Conservation (phyloP, 2,888 invertebrate species). For the Creontiades dilutus region DNA sequence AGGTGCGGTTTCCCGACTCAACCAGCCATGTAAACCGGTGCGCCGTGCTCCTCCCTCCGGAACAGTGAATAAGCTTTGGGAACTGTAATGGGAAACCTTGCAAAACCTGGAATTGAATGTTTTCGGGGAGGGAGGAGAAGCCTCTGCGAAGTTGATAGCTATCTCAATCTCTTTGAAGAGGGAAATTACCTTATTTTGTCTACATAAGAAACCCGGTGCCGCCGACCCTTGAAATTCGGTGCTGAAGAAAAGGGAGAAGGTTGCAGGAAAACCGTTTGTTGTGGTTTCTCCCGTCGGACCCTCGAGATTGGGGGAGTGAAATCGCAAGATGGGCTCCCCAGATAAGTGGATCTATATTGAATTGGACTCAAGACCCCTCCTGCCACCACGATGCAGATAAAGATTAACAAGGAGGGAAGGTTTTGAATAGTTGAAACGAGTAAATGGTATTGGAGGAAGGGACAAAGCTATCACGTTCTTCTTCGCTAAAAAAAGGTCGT, state of each 20-base stretch:
- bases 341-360: slow-evolving; percentile 48
- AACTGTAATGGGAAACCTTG: slow-evolving; percentile 35
- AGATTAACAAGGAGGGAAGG: slow-evolving; percentile 42
- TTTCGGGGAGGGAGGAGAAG: neutral
- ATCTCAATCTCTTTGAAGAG: slow-evolving; percentile 35
- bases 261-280: slow-evolving; percentile 24
- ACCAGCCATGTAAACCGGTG: slow-evolving; percentile 31
- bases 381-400: slow-evolving; percentile 46
- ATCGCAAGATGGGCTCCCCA: slow-evolving; percentile 16
- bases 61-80: slow-evolving; percentile 12
- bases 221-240: slow-evolving; percentile 33
- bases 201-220: neutral
- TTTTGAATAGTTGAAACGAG: slow-evolving; percentile 48
- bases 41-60: slow-evolving; percentile 23
- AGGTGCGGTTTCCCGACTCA: slow-evolving; percentile 14
- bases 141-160: slow-evolving; percentile 17
- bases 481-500: slow-evolving; percentile 23
- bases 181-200: slow-evolving; percentile 41
- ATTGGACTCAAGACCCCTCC: slow-evolving; percentile 17
- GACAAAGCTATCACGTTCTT: slow-evolving; percentile 50
- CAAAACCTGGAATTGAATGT: slow-evolving; percentile 28
- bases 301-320: neutral
- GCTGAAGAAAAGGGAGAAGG: slow-evolving; percentile 2
- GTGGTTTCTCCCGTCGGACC: slow-evolving; percentile 34
- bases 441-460: slow-evolving; percentile 7